Evolutionary conservation across 2,113 vertebrate species (phyloP).

Genomic region (Melanerpes aurifrons): DNA sequence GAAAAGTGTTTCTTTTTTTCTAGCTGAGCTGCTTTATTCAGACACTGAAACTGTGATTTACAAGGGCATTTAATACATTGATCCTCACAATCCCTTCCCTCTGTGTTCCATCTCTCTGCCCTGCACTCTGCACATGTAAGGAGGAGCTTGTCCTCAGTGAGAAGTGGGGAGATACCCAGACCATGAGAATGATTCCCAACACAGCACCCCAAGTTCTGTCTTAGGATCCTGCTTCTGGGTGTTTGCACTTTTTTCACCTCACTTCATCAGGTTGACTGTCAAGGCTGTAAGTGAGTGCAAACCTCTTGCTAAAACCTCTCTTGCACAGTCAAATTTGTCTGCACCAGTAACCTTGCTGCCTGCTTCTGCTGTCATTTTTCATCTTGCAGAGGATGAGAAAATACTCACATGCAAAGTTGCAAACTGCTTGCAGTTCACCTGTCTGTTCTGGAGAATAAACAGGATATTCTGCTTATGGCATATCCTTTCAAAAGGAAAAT

Average conservation of each 20-base stretch:
- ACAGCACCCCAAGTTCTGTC: not conserved
- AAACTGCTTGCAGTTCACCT: not conserved
- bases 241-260: not conserved
- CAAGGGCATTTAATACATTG: not conserved
- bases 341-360: not conserved
- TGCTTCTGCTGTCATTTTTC: not conserved
- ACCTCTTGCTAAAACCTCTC: not conserved
- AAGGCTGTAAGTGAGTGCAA: not conserved
- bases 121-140: fast-evolving
- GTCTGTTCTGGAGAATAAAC: not conserved
- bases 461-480: not conserved
- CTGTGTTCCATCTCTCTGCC: not conserved
- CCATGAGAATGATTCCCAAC: not conserved
- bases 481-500: not conserved
- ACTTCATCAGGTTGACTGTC: not conserved
- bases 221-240: not conserved
- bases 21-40: not conserved
- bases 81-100: not conserved
- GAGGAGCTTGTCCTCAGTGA: not conserved
- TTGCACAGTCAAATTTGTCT: not conserved
- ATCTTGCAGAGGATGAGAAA: not conserved
- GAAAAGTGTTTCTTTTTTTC: not conserved
- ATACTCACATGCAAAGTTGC: not conserved
- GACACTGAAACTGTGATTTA: not conserved
- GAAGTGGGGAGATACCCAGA: not conserved